Base-by-base conservation (phyloP, 2,797 vertebrate species). In the Coilia nasus region DNA sequence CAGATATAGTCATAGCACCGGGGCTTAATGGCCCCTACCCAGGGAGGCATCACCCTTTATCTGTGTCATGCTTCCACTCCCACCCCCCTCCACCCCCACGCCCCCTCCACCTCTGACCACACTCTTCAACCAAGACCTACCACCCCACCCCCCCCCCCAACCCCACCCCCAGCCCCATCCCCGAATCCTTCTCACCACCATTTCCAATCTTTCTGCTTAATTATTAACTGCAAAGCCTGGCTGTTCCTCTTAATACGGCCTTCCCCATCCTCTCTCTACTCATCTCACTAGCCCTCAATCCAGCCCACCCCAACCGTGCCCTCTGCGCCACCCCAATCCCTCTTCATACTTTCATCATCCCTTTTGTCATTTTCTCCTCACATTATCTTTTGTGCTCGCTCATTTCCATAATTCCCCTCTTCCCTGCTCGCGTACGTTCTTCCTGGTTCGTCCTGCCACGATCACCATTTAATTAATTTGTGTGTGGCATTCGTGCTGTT, bases 1-100 rank as follows among this genome's bases (percentile, higher is more conserved):
- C 90, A 90, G 89, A 93, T 92, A 93, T 91, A 93, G 93, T 92
- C 91, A 87, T 89, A 93, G 90, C 84, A 57, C 57, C n/a, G 47
- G 31, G 35, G 71, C 78, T 60, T 83, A 85, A 83, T 87, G 83
- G 82, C 28, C 31, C 25, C 23, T 6, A 56, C 82, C 75, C 78
- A 78, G 85, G 28, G 90, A 9, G 85, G 85, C 28, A 82, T 89
- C 89, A 86, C 91, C 88, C 90, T 94, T 93, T 92, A 91, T 93
- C 92, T 90, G 89, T 92, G 91, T 92, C 92, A 90, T 64, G 83
- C 84, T 86, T 85, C 54, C 54, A 67, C n/a, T 23, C 81, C 41
- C 7, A 41, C n/a, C 82, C 67, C 28, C 31, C 44, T 12, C 71
- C 81, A 56, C 83, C 44, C 28, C 4, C n/a, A 6, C 31, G 44